These are phyloP conservation scores for Oppia nitens DNA, from an alignment of 1,140 invertebrate species.

Conservation along the genomic window DNA sequence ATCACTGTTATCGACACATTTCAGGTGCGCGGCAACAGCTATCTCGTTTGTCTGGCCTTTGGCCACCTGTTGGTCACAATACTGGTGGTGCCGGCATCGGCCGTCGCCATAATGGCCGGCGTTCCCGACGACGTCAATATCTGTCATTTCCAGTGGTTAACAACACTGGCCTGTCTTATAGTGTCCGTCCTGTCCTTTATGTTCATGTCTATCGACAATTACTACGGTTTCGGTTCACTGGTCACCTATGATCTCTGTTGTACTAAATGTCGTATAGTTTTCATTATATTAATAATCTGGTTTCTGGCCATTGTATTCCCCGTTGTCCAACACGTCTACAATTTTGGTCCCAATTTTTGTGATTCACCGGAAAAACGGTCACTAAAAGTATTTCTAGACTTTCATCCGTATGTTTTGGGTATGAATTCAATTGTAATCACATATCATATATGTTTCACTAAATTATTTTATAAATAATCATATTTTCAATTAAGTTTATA, in stretches of 20 bases:
- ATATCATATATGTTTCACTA: not conserved
- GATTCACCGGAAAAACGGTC: not conserved
- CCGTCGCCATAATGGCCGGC: conserved; percentile 42
- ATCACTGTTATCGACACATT: conserved; percentile 31
- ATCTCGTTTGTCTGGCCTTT: conserved; percentile 54
- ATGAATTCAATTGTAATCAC: not conserved
- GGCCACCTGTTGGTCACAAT: conserved; percentile 54
- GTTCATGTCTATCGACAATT: conserved; percentile 41
- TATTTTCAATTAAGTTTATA: too few species aligned
- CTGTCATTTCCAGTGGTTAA: conserved; percentile 46
- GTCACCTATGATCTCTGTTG: conserved; percentile 20
- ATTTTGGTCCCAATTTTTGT: conserved; percentile 26
- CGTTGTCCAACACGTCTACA: conserved; percentile 33
- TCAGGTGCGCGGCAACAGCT: conserved; percentile 41
- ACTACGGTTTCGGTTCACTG: conserved; percentile 15
- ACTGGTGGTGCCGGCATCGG: conserved; percentile 48
- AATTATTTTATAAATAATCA: too few species aligned
- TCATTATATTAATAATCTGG: conserved; percentile 37
- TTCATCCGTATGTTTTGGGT: conserved; percentile 13
- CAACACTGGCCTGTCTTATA: conserved; percentile 44
- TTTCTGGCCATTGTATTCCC: conserved; percentile 35
- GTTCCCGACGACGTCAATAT: conserved; percentile 37
- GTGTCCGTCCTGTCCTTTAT: conserved; percentile 44
- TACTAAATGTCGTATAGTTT: conserved; percentile 18
- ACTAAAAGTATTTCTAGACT: conserved; percentile 18